Conservation (phyloP, 1,140 invertebrate genomes). For the Drosophila sproati region DNA sequence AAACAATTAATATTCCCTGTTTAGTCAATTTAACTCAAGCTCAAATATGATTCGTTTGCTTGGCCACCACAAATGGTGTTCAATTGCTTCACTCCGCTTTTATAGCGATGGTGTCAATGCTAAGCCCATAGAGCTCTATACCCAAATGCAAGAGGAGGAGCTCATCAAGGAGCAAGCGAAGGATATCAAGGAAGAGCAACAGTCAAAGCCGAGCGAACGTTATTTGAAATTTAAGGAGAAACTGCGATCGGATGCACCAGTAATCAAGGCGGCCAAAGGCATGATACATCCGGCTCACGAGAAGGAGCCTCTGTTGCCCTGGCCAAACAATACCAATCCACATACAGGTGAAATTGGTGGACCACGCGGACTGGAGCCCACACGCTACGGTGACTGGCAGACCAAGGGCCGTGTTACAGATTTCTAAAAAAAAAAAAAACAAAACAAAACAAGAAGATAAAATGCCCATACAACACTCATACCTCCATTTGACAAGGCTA, state of each 20-base stretch:
- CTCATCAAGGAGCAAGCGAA: neutral
- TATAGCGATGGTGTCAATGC: neutral
- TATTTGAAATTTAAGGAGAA: conserved; percentile 65
- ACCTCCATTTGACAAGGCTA: neutral
- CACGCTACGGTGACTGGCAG: conserved; percentile 99
- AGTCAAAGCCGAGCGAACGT: conserved; percentile 39
- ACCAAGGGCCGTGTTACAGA: conserved; percentile 96
- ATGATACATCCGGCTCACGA: conserved; percentile 60
- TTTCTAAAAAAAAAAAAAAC: conserved; percentile 41
- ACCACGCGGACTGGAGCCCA: conserved; percentile 98
- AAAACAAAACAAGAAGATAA: neutral
- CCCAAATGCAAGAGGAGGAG: neutral
- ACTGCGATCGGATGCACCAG: conserved; percentile 43
- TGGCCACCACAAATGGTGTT: neutral
- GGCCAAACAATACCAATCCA: conserved; percentile 92
- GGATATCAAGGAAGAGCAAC: neutral
- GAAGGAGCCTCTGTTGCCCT: conserved; percentile 50
- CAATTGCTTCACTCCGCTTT: neutral
- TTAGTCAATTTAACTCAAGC: neutral
- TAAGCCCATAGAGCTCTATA: neutral
- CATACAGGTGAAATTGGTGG: conserved; percentile 93
- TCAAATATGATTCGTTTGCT: neutral
- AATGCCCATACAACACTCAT: too few species aligned
- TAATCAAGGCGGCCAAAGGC: conserved; percentile 22
- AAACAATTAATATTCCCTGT: too few species aligned